A percentile compares a stretch with the other conserved stretches of the same genome.
Evolutionary conservation across 2,113 vertebrate genomes (phyloP).

Genomic region (Stegostoma tigrinum): DNA sequence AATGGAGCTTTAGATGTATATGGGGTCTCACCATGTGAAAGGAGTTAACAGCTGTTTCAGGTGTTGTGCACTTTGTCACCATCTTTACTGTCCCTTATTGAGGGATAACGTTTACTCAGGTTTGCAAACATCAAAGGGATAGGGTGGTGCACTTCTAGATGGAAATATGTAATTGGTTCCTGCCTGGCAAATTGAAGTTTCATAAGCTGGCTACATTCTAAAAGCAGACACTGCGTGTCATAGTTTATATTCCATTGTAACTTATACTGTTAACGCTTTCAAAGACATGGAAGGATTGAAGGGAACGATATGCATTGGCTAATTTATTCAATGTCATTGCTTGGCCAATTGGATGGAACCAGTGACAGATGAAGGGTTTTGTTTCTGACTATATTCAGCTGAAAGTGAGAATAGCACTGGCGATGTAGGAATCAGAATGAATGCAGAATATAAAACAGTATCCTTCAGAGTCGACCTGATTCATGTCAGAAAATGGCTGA

Average conservation of each 20-base stretch:
- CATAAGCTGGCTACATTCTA: neutral
- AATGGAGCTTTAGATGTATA: neutral
- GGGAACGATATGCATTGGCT: neutral
- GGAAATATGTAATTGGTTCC: neutral
- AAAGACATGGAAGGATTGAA: neutral
- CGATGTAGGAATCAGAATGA: neutral
- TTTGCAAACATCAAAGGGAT: too few relatives aligned
- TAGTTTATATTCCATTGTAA: neutral
- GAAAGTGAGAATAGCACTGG: neutral
- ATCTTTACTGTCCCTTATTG: too few relatives aligned
- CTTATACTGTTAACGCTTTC: neutral
- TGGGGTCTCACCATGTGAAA: neutral
- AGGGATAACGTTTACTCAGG: too few relatives aligned
- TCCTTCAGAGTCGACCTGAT: neutral
- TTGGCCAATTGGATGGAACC: neutral
- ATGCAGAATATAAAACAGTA: neutral
- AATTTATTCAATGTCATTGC: neutral
- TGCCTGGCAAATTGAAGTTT: neutral
- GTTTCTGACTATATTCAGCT: neutral
- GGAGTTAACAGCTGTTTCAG: neutral
- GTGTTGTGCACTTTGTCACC: neutral
- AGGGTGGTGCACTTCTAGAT: neutral
- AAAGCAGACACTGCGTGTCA: neutral
- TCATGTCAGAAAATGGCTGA: neutral
- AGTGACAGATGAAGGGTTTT: neutral